Base-by-base conservation (phyloP, 2,113 vertebrate genomes). In the Carassius carassius region DNA sequence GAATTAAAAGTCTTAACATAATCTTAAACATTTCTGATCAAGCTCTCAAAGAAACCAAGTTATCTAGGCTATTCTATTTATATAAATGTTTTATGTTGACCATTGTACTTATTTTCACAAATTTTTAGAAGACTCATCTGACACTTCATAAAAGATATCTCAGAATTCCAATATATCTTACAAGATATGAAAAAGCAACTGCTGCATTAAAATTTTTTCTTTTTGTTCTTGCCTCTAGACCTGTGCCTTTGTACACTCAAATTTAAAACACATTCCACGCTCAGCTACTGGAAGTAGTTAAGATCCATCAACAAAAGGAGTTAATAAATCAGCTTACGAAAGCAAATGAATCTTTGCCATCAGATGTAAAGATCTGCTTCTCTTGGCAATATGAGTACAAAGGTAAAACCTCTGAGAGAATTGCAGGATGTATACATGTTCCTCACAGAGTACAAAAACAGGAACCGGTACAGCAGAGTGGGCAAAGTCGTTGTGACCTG, bases 391-490 rank as follows among this genome's bases (percentile, higher is more conserved):
- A 81, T 35, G 91, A 89, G 89, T 89, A 91, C 85, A 89, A 87
- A 89, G 37, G 70, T 78, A 86, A 81, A 93, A 94, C 91, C 92
- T 92, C 90, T 80, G 90, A 88, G 80, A 94, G 93, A 95, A 95
- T 94, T 83, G 90, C 91, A 94, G 94, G 94, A 95, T 94, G 92
- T 94, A 90, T 41, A 89, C 87, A 80, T 91, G 87, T 90, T 91
- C 90, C 91, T 85, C 77, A 74, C 76, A 81, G 85, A 88, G 86
- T 78, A 75, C 87, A 91, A 94, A 93, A 94, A 94, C 94, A 94
- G 94, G 93, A 95, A 94, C 89, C 11, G 87, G 81, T 86, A 90
- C 88, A 84, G 85, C 25, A 73, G 78, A 87, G 56, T 56, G 74
- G 72, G 58, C 58, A 74, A 47, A 41, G 21, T 51, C 12, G 1